Evolutionary conservation across 1,140 invertebrate species (phyloP).

Genomic region (Tribolium castaneum): DNA sequence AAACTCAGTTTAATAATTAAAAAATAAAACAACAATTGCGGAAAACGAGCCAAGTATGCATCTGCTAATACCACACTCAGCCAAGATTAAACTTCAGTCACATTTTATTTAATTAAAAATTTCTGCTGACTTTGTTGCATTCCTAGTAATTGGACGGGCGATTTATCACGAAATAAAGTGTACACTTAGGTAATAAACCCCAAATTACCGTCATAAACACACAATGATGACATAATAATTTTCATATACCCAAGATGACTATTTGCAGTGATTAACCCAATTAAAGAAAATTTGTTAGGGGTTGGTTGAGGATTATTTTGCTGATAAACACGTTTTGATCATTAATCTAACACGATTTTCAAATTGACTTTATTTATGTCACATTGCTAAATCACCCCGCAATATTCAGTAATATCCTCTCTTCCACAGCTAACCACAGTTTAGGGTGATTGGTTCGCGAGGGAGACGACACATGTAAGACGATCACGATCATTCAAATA

Average conservation of each 20-base stretch:
- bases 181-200: not conserved
- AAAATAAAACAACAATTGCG: not conserved
- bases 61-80: not conserved
- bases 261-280: not conserved
- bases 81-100: not conserved
- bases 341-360: not conserved
- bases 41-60: not conserved
- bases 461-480: not conserved
- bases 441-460: not conserved
- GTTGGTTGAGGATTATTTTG: not conserved
- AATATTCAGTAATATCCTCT: not conserved
- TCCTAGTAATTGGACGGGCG: not conserved
- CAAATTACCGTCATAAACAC: not conserved
- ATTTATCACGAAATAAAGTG: not conserved
- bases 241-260: not conserved
- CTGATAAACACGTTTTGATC: not conserved
- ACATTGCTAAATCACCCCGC: not conserved
- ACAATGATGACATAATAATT: not conserved
- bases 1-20: not conserved
- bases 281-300: not conserved
- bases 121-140: not conserved
- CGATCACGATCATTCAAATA: conserved; percentile 3
- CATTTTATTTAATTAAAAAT: not conserved
- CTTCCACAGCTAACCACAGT: not conserved
- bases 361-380: not conserved